Percentiles rank a stretch among this genome's conserved stretches.
phyloP scores from a whole-genome alignment of 2,888 invertebrate genomes.

The Heliconius ismenius region DNA sequence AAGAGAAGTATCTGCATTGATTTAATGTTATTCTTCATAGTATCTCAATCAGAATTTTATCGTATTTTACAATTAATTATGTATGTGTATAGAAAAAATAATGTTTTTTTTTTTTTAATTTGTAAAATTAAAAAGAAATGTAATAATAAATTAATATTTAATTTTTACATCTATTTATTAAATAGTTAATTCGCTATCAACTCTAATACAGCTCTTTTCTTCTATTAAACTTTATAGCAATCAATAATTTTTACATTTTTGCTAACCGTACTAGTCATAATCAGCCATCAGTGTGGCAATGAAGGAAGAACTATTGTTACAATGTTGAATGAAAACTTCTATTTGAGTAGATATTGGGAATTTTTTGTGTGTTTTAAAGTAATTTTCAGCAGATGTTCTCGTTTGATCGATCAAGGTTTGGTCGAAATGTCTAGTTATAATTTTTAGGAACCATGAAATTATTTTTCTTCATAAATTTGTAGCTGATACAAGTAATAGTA shows the following conservation, averaged over 20 bases:
- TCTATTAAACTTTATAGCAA: constrained; percentile 5
- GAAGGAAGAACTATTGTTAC: constrained; percentile 80
- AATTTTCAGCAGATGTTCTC: constrained; percentile 79
- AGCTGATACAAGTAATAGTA: not conserved
- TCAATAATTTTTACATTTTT: constrained; percentile 48
- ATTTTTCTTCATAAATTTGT: constrained; percentile 48
- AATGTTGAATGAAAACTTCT: constrained; percentile 80
- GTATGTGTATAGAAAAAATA: no score
- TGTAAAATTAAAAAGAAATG: not conserved
- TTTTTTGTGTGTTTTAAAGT: constrained; percentile 73
- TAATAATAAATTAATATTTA: no score
- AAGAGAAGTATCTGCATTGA: not conserved
- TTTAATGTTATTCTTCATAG: not conserved
- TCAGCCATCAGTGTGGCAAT: constrained; percentile 80
- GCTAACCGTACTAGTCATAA: constrained; percentile 68
- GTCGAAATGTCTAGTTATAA: constrained; percentile 58
- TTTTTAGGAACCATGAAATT: constrained; percentile 75
- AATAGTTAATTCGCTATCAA: not conserved
- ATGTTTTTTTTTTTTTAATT: not conserved
- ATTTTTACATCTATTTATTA: no score
- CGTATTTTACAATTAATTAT: not conserved
- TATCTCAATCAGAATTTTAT: not conserved
- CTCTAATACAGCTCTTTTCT: not conserved
- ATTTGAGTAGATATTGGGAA: constrained; percentile 75
- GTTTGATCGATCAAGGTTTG: constrained; percentile 72